Evolutionary conservation across 2,797 vertebrate genomes (phyloP).

Genomic region (Scomberomorus guttatus): DNA sequence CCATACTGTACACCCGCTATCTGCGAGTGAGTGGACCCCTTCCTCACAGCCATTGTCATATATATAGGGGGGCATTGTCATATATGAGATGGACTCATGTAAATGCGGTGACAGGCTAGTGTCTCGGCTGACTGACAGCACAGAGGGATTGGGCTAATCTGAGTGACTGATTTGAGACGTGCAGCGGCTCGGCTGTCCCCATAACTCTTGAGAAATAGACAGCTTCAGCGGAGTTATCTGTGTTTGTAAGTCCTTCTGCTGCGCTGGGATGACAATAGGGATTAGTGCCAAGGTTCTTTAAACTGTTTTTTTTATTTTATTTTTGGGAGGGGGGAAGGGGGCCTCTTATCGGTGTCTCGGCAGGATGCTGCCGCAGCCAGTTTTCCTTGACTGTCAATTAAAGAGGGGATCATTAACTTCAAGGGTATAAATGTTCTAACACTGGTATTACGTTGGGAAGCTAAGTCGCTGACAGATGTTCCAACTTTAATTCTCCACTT

Average conservation of each 20-base stretch:
- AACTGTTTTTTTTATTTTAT: constrained; percentile 79
- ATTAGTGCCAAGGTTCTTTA: constrained; percentile 88
- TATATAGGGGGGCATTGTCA: constrained; percentile 79
- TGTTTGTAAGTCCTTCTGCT: constrained; percentile 88
- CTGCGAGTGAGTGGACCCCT: constrained; percentile 73
- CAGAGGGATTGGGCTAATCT: constrained; percentile 87
- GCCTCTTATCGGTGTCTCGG: constrained; percentile 83
- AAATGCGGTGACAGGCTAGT: constrained; percentile 83
- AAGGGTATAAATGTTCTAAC: constrained; percentile 91
- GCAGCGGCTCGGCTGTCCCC: constrained; percentile 77
- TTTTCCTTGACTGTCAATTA: constrained; percentile 90
- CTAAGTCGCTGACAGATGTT: constrained; percentile 90
- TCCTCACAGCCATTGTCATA: constrained; percentile 72
- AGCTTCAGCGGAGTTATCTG: constrained; percentile 83
- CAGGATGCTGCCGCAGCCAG: constrained; percentile 84
- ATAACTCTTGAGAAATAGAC: constrained; percentile 84
- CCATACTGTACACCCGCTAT: constrained; percentile 58
- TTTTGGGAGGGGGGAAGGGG: constrained; percentile 57
- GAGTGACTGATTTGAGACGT: constrained; percentile 82
- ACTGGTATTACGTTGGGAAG: constrained; percentile 88
- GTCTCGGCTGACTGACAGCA: constrained; percentile 82
- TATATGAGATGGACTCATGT: constrained; percentile 79
- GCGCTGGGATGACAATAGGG: constrained; percentile 88
- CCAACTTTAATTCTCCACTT: constrained; percentile 88
- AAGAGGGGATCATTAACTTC: constrained; percentile 91